Percentiles rank a stretch among this genome's conserved stretches.
phyloP scores from a whole-genome alignment of 2,888 invertebrate species.

The Lordiphosa andalusiaca region DNA sequence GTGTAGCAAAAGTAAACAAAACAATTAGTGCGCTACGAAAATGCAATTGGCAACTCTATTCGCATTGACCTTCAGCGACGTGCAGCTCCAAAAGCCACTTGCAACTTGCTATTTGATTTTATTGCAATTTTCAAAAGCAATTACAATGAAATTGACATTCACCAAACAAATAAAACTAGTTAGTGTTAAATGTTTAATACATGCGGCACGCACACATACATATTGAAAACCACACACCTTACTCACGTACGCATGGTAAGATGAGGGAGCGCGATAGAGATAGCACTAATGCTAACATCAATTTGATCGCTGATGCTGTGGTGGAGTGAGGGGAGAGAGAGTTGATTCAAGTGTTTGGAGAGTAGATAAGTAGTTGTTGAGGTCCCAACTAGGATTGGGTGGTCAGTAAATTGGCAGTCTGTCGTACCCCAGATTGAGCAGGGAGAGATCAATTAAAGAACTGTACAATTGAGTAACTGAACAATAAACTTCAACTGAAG shows the following conservation, averaged over 20 bases:
- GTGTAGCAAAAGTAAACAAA: constrained; percentile 63
- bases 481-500: too few species aligned
- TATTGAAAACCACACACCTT: constrained; percentile 8
- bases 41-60: constrained; percentile 22
- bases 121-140: constrained; percentile 41
- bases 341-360: too few species aligned
- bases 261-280: constrained; percentile 9
- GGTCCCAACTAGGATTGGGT: too few species aligned
- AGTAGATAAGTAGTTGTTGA: too few species aligned
- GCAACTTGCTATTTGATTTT: constrained; percentile 34
- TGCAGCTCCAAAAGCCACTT: constrained; percentile 35
- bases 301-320: too few species aligned
- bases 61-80: constrained; percentile 2
- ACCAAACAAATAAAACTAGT: constrained; percentile 66
- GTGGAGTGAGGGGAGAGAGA: too few species aligned
- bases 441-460: too few species aligned
- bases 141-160: constrained; percentile 71
- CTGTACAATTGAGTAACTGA: too few species aligned
- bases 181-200: constrained; percentile 47
- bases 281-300: neutral
- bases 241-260: constrained; percentile 24
- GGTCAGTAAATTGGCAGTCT: too few species aligned
- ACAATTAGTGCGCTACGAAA: constrained; percentile 54
- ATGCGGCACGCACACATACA: constrained; percentile 26
- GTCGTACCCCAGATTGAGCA: too few species aligned